Evolutionary conservation across 2,797 vertebrate genomes (phyloP).

Genomic region (Eulemur albifrons): DNA sequence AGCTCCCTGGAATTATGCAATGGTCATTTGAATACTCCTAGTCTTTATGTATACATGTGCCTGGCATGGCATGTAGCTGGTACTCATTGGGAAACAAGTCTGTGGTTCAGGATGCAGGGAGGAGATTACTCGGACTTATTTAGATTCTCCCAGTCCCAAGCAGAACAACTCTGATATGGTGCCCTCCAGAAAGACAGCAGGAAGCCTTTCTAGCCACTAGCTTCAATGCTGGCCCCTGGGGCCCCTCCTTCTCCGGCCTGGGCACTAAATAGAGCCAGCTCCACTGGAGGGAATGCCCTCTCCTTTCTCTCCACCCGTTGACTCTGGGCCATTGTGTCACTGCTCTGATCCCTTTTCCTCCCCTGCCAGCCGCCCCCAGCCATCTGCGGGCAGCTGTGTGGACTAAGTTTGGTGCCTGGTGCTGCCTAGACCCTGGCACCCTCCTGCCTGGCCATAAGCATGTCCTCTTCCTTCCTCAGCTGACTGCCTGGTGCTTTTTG

Average conservation of each 20-base stretch:
- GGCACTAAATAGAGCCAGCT: neutral
- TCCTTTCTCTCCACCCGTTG: conserved; percentile 8
- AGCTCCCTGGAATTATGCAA: neutral
- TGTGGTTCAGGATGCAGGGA: neutral
- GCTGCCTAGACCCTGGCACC: conserved; percentile 15
- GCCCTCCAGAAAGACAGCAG: neutral
- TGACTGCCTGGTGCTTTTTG: neutral
- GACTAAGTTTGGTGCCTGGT: conserved; percentile 46
- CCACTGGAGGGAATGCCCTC: neutral
- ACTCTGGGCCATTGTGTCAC: conserved; percentile 47
- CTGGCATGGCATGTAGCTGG: no score
- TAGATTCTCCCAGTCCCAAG: neutral
- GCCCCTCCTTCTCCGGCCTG: neutral
- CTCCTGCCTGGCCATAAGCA: neutral
- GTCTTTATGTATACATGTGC: neutral
- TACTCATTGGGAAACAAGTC: neutral
- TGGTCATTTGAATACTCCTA: neutral
- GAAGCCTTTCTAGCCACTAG: neutral
- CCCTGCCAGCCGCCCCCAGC: neutral
- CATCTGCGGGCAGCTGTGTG: conserved; percentile 40
- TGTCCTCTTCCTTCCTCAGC: neutral
- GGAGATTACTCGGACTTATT: neutral
- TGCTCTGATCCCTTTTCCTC: conserved; percentile 18
- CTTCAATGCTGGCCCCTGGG: neutral
- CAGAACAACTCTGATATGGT: neutral